These are phyloP conservation scores for Phyllostomus hastatus DNA, from an alignment of 2,113 vertebrate genomes.

Conservation along the genomic window DNA sequence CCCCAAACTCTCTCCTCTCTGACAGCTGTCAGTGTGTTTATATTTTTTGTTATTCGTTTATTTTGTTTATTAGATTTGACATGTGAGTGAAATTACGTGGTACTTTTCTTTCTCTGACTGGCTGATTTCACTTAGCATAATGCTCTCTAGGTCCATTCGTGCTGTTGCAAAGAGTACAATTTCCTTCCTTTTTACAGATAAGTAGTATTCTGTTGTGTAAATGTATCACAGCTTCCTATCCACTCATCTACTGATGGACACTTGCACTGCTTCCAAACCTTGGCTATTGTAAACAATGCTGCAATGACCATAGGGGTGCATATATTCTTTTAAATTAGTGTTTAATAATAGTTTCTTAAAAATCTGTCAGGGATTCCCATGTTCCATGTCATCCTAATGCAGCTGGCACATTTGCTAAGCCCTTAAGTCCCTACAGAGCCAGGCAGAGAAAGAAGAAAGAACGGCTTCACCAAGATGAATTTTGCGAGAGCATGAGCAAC, in stretches of 20 bases:
- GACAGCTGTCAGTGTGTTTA: not conserved
- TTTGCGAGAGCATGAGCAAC: not conserved
- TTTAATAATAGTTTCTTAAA: not conserved
- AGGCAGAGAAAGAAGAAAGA: constrained; percentile 2
- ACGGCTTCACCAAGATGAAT: not conserved
- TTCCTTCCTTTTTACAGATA: not conserved
- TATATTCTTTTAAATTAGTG: not conserved
- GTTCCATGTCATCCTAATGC: not conserved
- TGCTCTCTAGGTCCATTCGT: not conserved
- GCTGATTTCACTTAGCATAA: not conserved
- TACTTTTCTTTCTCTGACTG: not conserved
- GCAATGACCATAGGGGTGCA: not conserved
- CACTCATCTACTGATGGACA: not conserved
- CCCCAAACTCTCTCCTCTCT: not conserved
- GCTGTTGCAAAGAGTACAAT: not conserved
- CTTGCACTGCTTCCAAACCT: not conserved
- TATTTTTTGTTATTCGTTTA: not conserved
- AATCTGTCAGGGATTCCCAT: not conserved
- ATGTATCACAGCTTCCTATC: not conserved
- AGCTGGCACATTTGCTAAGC: not conserved
- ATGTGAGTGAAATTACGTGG: not conserved
- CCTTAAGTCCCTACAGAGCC: not conserved
- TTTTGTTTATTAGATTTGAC: not conserved
- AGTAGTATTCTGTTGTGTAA: not conserved
- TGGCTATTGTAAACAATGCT: not conserved